These are phyloP conservation scores for Alosa alosa DNA, from an alignment of 2,113 vertebrate species.

Conservation along the genomic window DNA sequence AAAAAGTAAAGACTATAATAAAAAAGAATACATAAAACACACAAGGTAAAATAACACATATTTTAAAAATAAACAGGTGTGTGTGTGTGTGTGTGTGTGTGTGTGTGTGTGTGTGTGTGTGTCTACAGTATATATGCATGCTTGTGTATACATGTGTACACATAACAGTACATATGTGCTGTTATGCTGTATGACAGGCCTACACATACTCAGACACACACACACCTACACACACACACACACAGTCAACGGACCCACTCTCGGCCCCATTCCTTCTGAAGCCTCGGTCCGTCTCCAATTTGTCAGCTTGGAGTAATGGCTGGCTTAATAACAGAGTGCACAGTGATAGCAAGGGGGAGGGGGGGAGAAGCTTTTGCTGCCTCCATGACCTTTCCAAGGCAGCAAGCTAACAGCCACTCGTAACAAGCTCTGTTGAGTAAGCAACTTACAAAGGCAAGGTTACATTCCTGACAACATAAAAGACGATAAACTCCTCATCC, in stretches of 20 bases:
- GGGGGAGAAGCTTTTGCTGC: not conserved
- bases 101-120: not conserved
- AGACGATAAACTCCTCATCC: constrained; percentile 56
- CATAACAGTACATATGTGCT: not conserved
- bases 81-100: not conserved
- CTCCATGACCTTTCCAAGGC: constrained; percentile 67
- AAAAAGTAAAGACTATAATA: too few species aligned
- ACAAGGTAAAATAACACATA: too few species aligned
- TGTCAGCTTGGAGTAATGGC: constrained; percentile 70
- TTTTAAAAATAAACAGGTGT: not conserved
- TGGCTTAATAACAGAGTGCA: constrained; percentile 61
- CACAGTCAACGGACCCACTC: constrained; percentile 20
- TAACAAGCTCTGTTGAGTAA: constrained; percentile 78
- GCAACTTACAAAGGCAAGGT: constrained; percentile 71
- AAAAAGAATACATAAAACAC: too few species aligned
- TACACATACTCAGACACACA: not conserved
- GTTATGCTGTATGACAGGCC: not conserved
- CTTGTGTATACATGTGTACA: not conserved
- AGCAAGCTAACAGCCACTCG: constrained; percentile 57
- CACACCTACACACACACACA: not conserved
- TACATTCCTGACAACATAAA: constrained; percentile 51
- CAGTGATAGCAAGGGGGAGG: too few species aligned
- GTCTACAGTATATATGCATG: not conserved
- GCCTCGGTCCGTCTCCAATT: constrained; percentile 62
- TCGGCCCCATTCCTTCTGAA: constrained; percentile 37